Percentiles rank a stretch among this genome's conserved stretches.
These are phyloP conservation scores for Oophaga sylvatica DNA, from an alignment of 2,797 vertebrate species.

Conservation along the genomic window DNA sequence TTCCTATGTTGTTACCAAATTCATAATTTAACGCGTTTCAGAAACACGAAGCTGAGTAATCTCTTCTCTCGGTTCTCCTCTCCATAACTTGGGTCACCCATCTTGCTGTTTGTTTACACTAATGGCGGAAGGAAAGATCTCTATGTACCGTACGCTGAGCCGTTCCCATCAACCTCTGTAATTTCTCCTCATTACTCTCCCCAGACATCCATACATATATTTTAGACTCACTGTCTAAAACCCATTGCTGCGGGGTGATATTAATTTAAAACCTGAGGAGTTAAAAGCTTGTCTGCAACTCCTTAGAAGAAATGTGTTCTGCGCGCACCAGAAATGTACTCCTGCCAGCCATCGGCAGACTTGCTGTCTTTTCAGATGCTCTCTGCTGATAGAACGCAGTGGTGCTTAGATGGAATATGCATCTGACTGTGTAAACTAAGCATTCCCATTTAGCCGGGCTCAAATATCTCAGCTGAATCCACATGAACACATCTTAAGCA, in stretches of 20 bases:
- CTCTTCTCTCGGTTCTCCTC: conserved; percentile 2
- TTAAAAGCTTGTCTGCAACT: conserved; percentile 57
- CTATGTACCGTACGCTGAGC: conserved; percentile 17
- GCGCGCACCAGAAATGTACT: conserved; percentile 66
- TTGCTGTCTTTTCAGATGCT: conserved; percentile 63
- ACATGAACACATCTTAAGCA: conserved; percentile 49
- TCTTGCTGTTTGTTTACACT: conserved; percentile 13
- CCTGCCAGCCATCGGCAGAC: conserved; percentile 68
- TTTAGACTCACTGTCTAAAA: conserved; percentile 51
- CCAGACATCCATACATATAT: conserved; percentile 55
- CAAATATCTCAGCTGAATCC: conserved; percentile 55
- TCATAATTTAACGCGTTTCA: conserved; percentile 12
- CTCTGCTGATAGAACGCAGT: conserved; percentile 68
- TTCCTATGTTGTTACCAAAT: background rate
- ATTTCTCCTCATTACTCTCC: conserved; percentile 45
- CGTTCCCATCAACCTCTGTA: conserved; percentile 43
- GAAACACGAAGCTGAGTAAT: background rate
- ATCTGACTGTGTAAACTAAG: conserved; percentile 67
- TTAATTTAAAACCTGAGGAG: conserved; percentile 56
- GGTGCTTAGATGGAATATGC: conserved; percentile 69
- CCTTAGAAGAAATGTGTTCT: conserved; percentile 56
- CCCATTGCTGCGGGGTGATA: conserved; percentile 53
- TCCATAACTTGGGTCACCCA: background rate
- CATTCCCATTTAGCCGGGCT: conserved; percentile 47
- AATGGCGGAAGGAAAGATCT: conserved; percentile 21